Evolutionary conservation across 2,113 vertebrate genomes (phyloP).

Genomic region (Azemiops feae): DNA sequence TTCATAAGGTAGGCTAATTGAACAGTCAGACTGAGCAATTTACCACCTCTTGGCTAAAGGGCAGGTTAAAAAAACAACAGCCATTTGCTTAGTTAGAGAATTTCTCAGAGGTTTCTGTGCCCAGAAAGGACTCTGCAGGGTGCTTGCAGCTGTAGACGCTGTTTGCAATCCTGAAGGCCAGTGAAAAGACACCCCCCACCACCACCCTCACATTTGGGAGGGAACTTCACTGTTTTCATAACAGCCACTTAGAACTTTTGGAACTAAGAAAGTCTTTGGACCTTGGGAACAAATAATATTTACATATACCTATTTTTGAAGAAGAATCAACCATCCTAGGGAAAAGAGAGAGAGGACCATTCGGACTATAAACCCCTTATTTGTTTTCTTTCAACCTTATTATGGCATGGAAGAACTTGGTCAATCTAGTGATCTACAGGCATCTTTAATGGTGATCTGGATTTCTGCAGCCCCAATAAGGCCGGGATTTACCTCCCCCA

Average conservation of each 20-base stretch:
- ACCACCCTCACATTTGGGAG: not conserved
- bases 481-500: not conserved
- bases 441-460: not conserved
- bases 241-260: not conserved
- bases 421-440: not conserved
- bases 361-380: not conserved
- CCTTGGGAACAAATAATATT: not conserved
- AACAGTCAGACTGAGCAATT: constrained; percentile 30
- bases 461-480: not conserved
- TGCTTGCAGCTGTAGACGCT: not conserved
- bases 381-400: not conserved
- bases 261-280: not conserved
- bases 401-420: not conserved
- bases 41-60: constrained; percentile 49
- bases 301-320: not conserved
- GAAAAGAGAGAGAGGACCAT: not conserved
- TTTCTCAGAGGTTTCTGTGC: not conserved
- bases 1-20: constrained; percentile 29
- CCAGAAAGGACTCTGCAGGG: not conserved
- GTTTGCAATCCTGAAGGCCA: not conserved
- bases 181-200: not conserved
- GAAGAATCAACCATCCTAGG: not conserved
- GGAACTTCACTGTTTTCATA: not conserved
- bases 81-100: not conserved
- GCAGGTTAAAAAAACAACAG: not conserved